A percentile compares a stretch with the other conserved stretches of the same genome.
These are phyloP conservation scores for Brachypalpus laphriformis DNA, from an alignment of 2,888 invertebrate genomes.

Conservation along the genomic window DNA sequence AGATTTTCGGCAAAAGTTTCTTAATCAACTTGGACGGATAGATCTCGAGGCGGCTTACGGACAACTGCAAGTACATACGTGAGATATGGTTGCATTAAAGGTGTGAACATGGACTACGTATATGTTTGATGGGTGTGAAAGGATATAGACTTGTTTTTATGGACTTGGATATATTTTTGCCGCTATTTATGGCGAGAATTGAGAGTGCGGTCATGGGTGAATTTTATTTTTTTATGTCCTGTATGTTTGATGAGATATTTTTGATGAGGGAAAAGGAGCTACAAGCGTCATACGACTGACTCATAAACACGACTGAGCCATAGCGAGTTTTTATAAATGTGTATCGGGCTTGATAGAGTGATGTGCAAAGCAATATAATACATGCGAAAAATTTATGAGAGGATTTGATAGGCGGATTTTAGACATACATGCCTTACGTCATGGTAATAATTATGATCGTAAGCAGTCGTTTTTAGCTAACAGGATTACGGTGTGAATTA, in stretches of 20 bases:
- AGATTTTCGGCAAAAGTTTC: slow-evolving; percentile 79
- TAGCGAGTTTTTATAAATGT: slow-evolving; percentile 32
- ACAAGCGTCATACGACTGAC: slow-evolving; percentile 13
- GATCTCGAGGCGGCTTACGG: slow-evolving; percentile 78
- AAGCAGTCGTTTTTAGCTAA: neutral
- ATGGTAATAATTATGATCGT: neutral
- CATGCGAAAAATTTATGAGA: slow-evolving; percentile 4
- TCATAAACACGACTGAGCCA: slow-evolving; percentile 25
- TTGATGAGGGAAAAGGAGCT: slow-evolving; percentile 13
- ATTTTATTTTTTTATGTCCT: neutral
- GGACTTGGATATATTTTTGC: neutral
- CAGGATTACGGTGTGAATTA: neutral
- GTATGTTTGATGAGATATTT: slow-evolving; percentile 22
- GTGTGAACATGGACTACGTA: slow-evolving; percentile 14
- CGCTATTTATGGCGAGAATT: neutral
- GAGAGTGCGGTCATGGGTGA: slow-evolving; percentile 1
- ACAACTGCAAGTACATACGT: slow-evolving; percentile 77
- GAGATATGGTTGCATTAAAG: neutral
- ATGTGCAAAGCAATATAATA: neutral
- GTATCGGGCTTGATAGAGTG: neutral
- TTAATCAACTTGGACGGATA: slow-evolving; percentile 82
- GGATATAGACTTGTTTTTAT: neutral
- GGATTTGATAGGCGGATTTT: slow-evolving; percentile 28
- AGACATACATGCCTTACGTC: neutral
- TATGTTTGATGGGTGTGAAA: neutral